phyloP scores from a whole-genome alignment of 2,888 invertebrate species.

The Aphodius granarius region DNA sequence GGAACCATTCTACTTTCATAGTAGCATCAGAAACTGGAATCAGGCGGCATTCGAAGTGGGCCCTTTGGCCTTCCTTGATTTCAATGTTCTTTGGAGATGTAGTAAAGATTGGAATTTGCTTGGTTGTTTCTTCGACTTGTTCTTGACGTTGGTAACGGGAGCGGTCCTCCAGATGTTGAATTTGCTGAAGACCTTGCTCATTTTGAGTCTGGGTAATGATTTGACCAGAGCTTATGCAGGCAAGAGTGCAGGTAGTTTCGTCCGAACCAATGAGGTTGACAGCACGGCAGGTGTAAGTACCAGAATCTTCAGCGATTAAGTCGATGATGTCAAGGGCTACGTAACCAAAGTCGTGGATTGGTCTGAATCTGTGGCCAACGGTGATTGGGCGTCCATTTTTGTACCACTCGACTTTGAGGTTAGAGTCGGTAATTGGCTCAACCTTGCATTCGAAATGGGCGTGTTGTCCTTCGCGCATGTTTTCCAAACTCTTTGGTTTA shows the following conservation, averaged over 20 bases:
- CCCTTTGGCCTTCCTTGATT: slow-evolving; percentile 91
- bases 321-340: slow-evolving; percentile 97
- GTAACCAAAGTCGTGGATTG: slow-evolving; percentile 98
- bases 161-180: slow-evolving; percentile 85
- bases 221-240: slow-evolving; percentile 76
- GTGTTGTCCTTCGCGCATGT: slow-evolving; percentile 85
- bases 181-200: slow-evolving; percentile 84
- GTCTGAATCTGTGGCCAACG: slow-evolving; percentile 92
- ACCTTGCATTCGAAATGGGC: slow-evolving; percentile 98
- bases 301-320: slow-evolving; percentile 93
- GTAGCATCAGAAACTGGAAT: slow-evolving; percentile 93
- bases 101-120: slow-evolving; percentile 91
- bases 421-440: slow-evolving; percentile 95
- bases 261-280: slow-evolving; percentile 88
- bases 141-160: slow-evolving; percentile 76
- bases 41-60: slow-evolving; percentile 91
- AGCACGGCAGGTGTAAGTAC: slow-evolving; percentile 91
- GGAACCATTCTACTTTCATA: slow-evolving; percentile 95
- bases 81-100: slow-evolving; percentile 89
- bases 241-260: slow-evolving; percentile 75
- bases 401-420: slow-evolving; percentile 95
- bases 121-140: slow-evolving; percentile 78
- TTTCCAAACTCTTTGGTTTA: slow-evolving; percentile 82
- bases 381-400: slow-evolving; percentile 94
- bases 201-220: slow-evolving; percentile 86